These are phyloP conservation scores for Lutraria lutraria DNA, from an alignment of 2,888 invertebrate genomes.

Conservation along the genomic window DNA sequence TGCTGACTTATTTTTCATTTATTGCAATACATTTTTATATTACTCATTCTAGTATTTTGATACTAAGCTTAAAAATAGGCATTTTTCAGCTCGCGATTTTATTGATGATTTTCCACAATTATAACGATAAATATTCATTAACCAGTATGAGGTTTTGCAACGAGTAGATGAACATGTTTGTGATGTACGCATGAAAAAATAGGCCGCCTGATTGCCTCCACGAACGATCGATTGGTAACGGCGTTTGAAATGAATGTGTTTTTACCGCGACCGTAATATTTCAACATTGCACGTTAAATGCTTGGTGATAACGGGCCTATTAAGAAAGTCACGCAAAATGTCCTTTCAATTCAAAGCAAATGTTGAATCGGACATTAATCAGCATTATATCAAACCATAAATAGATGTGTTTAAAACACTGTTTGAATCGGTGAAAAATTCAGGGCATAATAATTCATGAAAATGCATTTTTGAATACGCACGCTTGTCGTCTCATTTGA, in stretches of 20 bases:
- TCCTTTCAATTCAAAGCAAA: not conserved
- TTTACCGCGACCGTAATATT: conserved; percentile 10
- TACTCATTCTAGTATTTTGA: not conserved
- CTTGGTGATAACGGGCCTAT: not conserved
- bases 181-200: conserved; percentile 43
- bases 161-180: conserved; percentile 51
- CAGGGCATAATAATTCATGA: not conserved
- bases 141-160: conserved; percentile 4
- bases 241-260: conserved; percentile 30
- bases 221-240: conserved; percentile 42
- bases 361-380: not conserved
- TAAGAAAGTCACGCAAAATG: not conserved
- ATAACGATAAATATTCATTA: conserved; percentile 1
- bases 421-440: not conserved
- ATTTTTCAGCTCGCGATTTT: not conserved
- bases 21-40: not conserved
- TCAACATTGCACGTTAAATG: not conserved
- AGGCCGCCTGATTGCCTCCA: conserved; percentile 41
- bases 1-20: not conserved
- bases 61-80: no score
- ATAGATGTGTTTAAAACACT: not conserved
- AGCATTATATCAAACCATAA: not conserved
- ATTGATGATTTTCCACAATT: not conserved
- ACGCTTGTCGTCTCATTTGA: not conserved
- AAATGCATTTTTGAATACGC: not conserved